phyloP scores from a whole-genome alignment of 2,888 invertebrate genomes.

The Melieria picta region DNA sequence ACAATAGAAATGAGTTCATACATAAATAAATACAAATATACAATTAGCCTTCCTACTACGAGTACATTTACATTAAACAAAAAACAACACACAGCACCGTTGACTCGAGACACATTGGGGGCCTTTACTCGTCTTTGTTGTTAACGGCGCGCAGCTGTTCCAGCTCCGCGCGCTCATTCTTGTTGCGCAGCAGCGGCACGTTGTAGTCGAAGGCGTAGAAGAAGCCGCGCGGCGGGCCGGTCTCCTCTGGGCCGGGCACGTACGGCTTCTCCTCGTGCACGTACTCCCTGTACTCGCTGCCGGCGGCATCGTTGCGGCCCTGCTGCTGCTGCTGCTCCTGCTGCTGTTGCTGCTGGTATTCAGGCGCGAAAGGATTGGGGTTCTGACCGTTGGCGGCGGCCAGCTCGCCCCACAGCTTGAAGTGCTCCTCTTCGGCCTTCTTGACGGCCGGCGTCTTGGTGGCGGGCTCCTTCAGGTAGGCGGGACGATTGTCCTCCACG shows the following conservation, averaged over 20 bases:
- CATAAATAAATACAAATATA: neutral
- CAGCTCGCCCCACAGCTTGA: constrained; percentile 75
- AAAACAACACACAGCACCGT: neutral
- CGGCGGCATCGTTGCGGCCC: constrained; percentile 55
- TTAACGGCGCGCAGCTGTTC: constrained; percentile 58
- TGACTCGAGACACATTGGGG: neutral
- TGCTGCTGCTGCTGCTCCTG: constrained; percentile 42
- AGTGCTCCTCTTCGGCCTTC: constrained; percentile 76
- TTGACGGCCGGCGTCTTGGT: constrained; percentile 77
- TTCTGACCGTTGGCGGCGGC: constrained; percentile 69
- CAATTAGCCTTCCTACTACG: neutral
- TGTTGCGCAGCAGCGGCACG: constrained; percentile 67
- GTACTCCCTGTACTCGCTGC: constrained; percentile 57
- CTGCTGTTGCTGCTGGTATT: constrained; percentile 54
- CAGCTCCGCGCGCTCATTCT: constrained; percentile 61
- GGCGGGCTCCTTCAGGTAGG: constrained; percentile 71
- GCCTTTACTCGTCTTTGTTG: constrained; percentile 52
- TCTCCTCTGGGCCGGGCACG: constrained; percentile 66
- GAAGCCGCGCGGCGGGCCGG: constrained; percentile 75
- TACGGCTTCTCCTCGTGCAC: constrained; percentile 61
- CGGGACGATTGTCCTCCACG: constrained; percentile 78
- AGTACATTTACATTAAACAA: neutral
- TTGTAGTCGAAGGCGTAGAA: constrained; percentile 79
- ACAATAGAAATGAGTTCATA: neutral
- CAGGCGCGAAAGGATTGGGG: constrained; percentile 65